Base-by-base conservation (phyloP, 2,797 vertebrate genomes). In the Chelmon rostratus region DNA sequence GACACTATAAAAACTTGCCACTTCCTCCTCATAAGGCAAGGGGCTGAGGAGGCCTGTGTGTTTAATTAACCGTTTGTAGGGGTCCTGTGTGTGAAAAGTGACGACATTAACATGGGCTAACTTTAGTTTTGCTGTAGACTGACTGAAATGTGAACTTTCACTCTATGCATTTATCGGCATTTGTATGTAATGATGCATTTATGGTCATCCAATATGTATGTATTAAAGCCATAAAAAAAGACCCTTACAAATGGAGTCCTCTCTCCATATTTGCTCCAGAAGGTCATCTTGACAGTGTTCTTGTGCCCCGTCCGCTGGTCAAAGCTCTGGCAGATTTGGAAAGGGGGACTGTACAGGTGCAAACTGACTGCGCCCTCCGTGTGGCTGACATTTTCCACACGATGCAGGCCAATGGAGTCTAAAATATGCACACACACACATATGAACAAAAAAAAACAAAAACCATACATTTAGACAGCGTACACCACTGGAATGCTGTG, bases 301-400 rank as follows among this genome's bases (percentile, higher is more conserved):
- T 88, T 97, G 93, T 99, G 97, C 11, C 98, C 97, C 1, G 98
- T 99, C 84, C 98, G 94, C 95, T 99, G 97, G 93, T 99, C 98
- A 85, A 99, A 99, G 59, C 97, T 96, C 79, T 97, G 95, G 85
- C 98, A 99, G 0, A 81, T 70, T 80, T 97, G 82, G 61, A 99
- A 99, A 5, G 98, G 97, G 0, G 98, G 98, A 25, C 97, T 98
- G 93, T 99, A 99, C 88, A 99, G 93, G 87, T 99, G 98, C 87
- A 99, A 94, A 64, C 98, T 99, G 69, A 93, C 95, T 0, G 98
- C 97, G 3, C 95, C 40, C 86, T 99, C 98, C 1, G 98, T 99
- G 89, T 99, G 98, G 91, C 98, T 99, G 80, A 91, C 95, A 46
- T 99, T 99, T 89, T 99, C 98, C 82, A 99, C 98, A 68, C 98